phyloP scores from a whole-genome alignment of 2,888 invertebrate genomes.

The Tetrapedia diversipes region DNA sequence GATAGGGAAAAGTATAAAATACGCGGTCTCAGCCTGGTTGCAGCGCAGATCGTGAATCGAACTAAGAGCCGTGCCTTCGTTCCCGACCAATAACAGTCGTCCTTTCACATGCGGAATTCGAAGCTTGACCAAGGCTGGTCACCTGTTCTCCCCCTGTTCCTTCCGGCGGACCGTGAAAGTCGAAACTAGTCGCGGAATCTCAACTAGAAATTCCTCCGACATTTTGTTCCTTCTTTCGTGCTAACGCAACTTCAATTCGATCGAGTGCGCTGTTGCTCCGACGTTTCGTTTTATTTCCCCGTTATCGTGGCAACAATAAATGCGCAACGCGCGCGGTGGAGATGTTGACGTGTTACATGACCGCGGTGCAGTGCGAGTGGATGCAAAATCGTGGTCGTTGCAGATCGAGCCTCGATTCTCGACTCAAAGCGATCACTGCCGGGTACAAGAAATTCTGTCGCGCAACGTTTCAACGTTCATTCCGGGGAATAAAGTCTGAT shows the following conservation, averaged over 20 bases:
- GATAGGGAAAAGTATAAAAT: slow-evolving; percentile 60
- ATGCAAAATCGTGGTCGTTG: slow-evolving; percentile 57
- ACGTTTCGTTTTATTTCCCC: background rate
- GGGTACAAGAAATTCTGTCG: slow-evolving; percentile 37
- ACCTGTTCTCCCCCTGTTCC: slow-evolving; percentile 50
- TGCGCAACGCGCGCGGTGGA: background rate
- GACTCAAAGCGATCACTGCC: slow-evolving; percentile 30
- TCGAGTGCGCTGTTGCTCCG: too few species aligned
- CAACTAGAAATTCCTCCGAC: background rate
- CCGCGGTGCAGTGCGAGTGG: slow-evolving; percentile 75
- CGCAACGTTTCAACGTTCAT: background rate
- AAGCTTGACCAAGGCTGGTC: slow-evolving; percentile 67
- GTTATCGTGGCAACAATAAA: background rate
- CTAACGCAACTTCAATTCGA: background rate
- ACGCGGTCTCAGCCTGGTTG: slow-evolving; percentile 2
- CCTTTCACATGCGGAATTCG: slow-evolving; percentile 76
- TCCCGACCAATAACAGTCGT: slow-evolving; percentile 57
- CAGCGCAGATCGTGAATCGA: slow-evolving; percentile 33
- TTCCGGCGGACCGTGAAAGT: slow-evolving; percentile 47
- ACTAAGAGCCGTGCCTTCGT: slow-evolving; percentile 55
- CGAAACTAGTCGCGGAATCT: background rate
- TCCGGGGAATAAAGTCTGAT: background rate
- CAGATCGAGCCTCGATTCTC: slow-evolving; percentile 33
- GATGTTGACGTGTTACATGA: slow-evolving; percentile 76
- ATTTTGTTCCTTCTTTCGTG: background rate